Base-by-base conservation (phyloP, 2,888 invertebrate species). In the Tolmerus cingulatus region DNA sequence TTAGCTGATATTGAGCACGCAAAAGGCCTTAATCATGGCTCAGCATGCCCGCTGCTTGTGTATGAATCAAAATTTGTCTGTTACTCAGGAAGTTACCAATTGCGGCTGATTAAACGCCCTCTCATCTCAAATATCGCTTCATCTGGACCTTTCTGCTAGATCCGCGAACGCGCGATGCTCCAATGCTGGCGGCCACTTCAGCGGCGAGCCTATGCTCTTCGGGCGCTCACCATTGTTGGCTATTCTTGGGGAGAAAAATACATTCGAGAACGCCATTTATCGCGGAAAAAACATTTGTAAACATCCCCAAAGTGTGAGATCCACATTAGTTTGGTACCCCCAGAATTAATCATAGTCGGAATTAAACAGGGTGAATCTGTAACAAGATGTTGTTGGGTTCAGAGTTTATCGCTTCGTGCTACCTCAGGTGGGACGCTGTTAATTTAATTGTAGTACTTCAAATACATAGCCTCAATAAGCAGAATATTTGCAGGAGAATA, bases 31-130 rank as follows among this genome's bases (percentile, higher is more conserved):
- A 74, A 85, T 74, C 51, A 74, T 27, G 7, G 85, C 85, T 51
- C 85, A 74, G 85, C 43, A 74, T 85, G 85, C 43, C 37, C 43
- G 12, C 74, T 85, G 27, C 34, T 74, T 37, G 23, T 85, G 85
- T 85, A 43, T 74, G 74, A 87, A 87, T 79, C 74, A 86, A 87
- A 82, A 74, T 55, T 88, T 76, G 89, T 88, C 89, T 89, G 89
- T 89, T 85, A 86, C 87, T 87, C 88, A 88, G 88, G 88, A 88
- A 88, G 87, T 88, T 51, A 55, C 87, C 88, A 89, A 89, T 88
- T 89, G 87, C 76, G 74, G 46, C 81, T 89, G 87, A 88, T 89
- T 88, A 89, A 87, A 86, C 85, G 85, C 85, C 84, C 87, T 87
- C 88, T 88, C 84, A 88, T 88, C 87, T 87, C 87, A 78, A 78